Percentiles rank a stretch among this genome's conserved stretches.
Evolutionary conservation across 2,113 vertebrate genomes (phyloP).

Genomic region (Gallinago paraguaiae): DNA sequence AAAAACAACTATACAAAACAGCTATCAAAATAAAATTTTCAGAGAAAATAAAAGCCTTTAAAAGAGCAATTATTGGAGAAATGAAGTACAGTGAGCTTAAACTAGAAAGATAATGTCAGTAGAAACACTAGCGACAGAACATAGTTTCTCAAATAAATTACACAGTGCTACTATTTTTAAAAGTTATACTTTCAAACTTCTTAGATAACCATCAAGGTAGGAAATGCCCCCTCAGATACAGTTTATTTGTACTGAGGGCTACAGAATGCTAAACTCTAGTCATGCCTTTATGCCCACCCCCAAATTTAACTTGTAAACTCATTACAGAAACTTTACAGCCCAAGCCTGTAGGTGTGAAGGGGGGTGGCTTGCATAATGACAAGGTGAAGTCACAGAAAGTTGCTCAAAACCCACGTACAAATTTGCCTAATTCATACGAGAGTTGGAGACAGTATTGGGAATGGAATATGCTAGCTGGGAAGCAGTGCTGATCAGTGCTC

Average conservation of each 20-base stretch:
- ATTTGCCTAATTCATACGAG: constrained; percentile 60
- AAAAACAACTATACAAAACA: neutral
- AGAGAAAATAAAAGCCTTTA: neutral
- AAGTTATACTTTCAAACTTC: neutral
- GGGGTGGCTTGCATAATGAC: constrained; percentile 56
- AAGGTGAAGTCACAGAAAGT: constrained; percentile 64
- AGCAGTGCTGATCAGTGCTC: constrained; percentile 1
- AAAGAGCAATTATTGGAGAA: neutral
- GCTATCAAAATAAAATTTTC: neutral
- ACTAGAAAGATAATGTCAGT: neutral
- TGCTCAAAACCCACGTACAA: constrained; percentile 56
- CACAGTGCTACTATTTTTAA: neutral
- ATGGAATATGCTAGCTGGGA: constrained; percentile 1
- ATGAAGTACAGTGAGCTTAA: neutral
- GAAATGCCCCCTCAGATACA: neutral
- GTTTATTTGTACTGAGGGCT: constrained; percentile 12
- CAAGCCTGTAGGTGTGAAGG: constrained; percentile 50
- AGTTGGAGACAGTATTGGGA: constrained; percentile 12
- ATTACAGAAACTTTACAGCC: constrained; percentile 47
- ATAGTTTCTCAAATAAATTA: neutral
- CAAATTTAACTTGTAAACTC: constrained; percentile 39
- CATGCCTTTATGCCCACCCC: constrained; percentile 14
- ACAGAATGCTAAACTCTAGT: constrained; percentile 32
- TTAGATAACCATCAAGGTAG: constrained; percentile 11
- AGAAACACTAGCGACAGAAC: neutral